These are phyloP conservation scores for Porphyrio hochstetteri DNA, from an alignment of 2,113 vertebrate species.

Conservation along the genomic window DNA sequence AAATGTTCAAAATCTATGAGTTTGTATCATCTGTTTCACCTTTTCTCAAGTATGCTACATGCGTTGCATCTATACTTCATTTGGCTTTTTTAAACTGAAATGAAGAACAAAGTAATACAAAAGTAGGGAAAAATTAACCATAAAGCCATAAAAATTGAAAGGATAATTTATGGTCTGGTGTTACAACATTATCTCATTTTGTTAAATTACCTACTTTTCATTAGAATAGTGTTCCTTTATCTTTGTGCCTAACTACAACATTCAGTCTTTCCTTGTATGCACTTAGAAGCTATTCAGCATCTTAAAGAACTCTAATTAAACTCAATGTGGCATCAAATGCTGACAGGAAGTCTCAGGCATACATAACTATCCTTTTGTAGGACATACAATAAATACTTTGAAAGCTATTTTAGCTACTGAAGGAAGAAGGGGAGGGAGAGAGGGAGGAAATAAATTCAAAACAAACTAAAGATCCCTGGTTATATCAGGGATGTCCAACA, in stretches of 20 bases:
- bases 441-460: conserved; percentile 21
- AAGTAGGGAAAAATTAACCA: not conserved
- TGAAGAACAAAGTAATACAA: not conserved
- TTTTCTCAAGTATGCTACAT: not conserved
- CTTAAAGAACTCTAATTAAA: conserved; percentile 46
- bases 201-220: conserved; percentile 32
- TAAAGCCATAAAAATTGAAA: conserved; percentile 37
- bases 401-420: conserved; percentile 36
- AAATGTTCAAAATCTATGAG: not conserved
- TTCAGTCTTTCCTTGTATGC: not conserved
- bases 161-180: not conserved
- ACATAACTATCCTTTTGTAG: conserved; percentile 49
- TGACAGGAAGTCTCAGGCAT: conserved; percentile 56
- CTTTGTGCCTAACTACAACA: not conserved
- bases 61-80: not conserved
- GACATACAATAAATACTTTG: conserved; percentile 56
- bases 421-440: not conserved
- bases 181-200: not conserved
- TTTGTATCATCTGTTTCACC: not conserved
- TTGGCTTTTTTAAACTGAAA: not conserved
- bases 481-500: conserved; percentile 5
- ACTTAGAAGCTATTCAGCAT: conserved; percentile 31
- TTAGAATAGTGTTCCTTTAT: conserved; percentile 12
- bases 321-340: conserved; percentile 45
- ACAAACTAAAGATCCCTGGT: not conserved